Evolutionary conservation across 2,113 vertebrate species (phyloP).

Genomic region (Zeus faber): DNA sequence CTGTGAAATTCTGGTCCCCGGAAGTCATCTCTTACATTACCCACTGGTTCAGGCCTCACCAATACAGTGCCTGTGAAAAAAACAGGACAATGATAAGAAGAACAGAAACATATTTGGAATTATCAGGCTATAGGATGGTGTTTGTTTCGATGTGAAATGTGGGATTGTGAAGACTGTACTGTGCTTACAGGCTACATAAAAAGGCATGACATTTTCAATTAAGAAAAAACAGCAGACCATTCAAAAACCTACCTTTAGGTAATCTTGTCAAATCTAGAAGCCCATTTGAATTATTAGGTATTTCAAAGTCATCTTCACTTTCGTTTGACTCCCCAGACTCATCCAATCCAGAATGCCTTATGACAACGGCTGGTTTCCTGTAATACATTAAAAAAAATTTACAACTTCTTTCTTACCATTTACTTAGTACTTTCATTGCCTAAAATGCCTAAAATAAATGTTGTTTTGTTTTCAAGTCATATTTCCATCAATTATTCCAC

Average conservation of each 20-base stretch:
- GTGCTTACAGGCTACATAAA: too few species aligned
- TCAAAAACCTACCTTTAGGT: slow-evolving; percentile 82
- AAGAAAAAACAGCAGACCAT: background rate
- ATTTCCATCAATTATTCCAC: too few species aligned
- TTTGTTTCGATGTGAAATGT: too few species aligned
- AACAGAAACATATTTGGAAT: too few species aligned
- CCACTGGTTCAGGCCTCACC: slow-evolving; percentile 92
- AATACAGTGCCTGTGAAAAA: slow-evolving; percentile 84
- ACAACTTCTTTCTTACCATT: too few species aligned
- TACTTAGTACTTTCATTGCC: too few species aligned
- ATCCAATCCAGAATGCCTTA: slow-evolving; percentile 89
- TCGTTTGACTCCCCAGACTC: slow-evolving; percentile 85
- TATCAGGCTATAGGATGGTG: too few species aligned
- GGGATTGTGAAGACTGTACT: too few species aligned
- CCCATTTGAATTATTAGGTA: slow-evolving; percentile 80
- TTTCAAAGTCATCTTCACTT: slow-evolving; percentile 75
- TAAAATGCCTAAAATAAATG: too few species aligned
- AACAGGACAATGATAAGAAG: too few species aligned
- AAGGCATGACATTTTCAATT: too few species aligned
- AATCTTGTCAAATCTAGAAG: slow-evolving; percentile 85
- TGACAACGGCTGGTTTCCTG: slow-evolving; percentile 92
- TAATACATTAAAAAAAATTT: slow-evolving; percentile 11
- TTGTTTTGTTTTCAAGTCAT: too few species aligned
- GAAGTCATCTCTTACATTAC: slow-evolving; percentile 95
- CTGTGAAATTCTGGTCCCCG: slow-evolving; percentile 97